Base-by-base conservation (phyloP, 64 coral and sea anemone species). In the Dendronephthya gigantea region DNA sequence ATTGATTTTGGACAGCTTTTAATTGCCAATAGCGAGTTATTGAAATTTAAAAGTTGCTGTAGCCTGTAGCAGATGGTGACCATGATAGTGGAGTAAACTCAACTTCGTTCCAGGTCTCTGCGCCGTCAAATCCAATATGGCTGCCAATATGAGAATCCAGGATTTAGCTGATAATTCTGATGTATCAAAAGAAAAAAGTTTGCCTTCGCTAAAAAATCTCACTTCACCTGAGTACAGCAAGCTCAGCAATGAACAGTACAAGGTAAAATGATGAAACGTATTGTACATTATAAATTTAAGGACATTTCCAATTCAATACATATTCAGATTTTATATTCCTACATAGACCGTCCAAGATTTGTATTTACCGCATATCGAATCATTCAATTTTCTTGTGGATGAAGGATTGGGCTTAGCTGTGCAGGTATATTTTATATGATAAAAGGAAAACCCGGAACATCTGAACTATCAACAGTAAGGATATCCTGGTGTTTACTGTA, bases 351-450 rank as follows among this genome's bases (percentile, higher is more conserved):
- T 98, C 36, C 95, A 98, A 49, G 95, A 91, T 48, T 89, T 98
- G 40, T 85, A 93, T 25, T 85, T 87, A 68, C 95, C 95, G 0
- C 95, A 98, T 38, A 89, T 93, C 22, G 89, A 93, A 4, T 98
- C 95, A 1, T 98, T 98, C 34, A 93, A 98, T 48, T 98, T 98
- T 55, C 87, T 98, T 92, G 45, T 93, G 23, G 92, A 98, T 48
- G 95, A 98, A 43, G 95, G 95, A 19, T 72, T 98, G 75, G 90
- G 90, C 4, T 19, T 91, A 33, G 95, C 95, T 51, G 90, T 82
- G 32, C 95, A 98, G 92, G 95, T 98, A 87, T 48, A 37, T 51
- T 51, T 49, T 62, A 30, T 45, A 23, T n/a, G n/a, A n/a, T n/a
- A n/a, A n/a, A n/a, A n/a, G n/a, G n/a, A n/a, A n/a, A n/a, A n/a